phyloP scores from a whole-genome alignment of 2,113 vertebrate genomes.

The Crotalus helleri region DNA sequence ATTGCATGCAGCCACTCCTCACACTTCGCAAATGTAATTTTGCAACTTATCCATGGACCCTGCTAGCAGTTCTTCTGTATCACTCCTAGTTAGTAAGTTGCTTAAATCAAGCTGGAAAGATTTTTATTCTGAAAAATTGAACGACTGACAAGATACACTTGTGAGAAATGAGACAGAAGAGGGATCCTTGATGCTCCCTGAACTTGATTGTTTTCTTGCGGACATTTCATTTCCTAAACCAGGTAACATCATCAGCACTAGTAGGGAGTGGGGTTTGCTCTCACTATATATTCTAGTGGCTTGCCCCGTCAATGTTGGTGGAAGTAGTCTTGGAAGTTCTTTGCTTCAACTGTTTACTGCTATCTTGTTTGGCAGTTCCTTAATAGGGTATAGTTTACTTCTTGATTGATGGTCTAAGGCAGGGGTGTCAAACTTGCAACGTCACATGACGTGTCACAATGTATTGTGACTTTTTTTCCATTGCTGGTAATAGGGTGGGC shows the following conservation, averaged over 20 bases:
- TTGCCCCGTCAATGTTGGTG: neutral
- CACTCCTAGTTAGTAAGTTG: neutral
- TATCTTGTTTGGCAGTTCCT: neutral
- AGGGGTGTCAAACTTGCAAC: no score
- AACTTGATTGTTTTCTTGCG: neutral
- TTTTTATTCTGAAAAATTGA: neutral
- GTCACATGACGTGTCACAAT: no score
- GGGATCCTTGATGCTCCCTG: neutral
- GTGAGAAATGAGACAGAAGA: neutral
- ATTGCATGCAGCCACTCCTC: neutral
- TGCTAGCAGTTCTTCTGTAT: neutral
- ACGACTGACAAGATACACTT: neutral
- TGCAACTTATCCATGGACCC: neutral
- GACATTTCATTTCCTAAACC: neutral
- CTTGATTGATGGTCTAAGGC: neutral
- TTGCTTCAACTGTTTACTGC: neutral
- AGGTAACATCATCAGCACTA: neutral
- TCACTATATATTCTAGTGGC: neutral
- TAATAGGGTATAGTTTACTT: neutral
- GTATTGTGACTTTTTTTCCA: no score
- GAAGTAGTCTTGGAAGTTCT: neutral
- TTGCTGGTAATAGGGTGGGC: no score
- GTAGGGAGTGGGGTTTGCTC: neutral
- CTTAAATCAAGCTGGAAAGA: neutral
- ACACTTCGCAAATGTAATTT: neutral